Conservation (phyloP, 2,113 vertebrate genomes). For the Gambusia affinis region DNA sequence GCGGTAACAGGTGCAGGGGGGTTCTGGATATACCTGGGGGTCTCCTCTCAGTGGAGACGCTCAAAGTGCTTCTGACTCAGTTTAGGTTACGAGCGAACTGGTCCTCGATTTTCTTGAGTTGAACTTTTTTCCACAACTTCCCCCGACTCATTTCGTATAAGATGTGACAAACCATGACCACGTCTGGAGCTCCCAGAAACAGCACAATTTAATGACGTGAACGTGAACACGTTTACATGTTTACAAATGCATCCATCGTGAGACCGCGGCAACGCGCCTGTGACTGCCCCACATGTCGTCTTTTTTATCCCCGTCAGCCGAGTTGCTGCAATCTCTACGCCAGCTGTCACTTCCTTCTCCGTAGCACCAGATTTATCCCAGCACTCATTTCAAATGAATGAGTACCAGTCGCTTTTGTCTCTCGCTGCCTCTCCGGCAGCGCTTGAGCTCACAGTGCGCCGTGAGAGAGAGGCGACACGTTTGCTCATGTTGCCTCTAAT, state of each 20-base stretch:
- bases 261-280: not conserved
- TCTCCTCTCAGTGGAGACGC: not conserved
- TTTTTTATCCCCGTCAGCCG: slow-evolving; percentile 3
- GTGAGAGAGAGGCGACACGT: slow-evolving; percentile 19
- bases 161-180: not conserved
- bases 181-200: not conserved
- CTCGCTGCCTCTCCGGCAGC: slow-evolving; percentile 13
- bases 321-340: slow-evolving; percentile 27
- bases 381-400: slow-evolving; percentile 62
- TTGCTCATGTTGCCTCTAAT: slow-evolving; percentile 33
- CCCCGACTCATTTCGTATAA: not conserved
- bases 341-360: slow-evolving; percentile 52
- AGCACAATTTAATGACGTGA: not conserved
- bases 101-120: not conserved
- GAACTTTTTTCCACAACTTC: not conserved
- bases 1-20: no score
- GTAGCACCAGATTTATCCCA: slow-evolving; percentile 33
- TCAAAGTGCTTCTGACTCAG: no score
- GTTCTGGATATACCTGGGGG: no score
- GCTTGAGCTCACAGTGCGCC: slow-evolving; percentile 27
- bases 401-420: slow-evolving; percentile 38
- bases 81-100: not conserved
- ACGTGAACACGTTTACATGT: not conserved
- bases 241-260: not conserved
- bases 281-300: not conserved